Conservation (phyloP, 2,888 invertebrate species). For the Biston stratarius region DNA sequence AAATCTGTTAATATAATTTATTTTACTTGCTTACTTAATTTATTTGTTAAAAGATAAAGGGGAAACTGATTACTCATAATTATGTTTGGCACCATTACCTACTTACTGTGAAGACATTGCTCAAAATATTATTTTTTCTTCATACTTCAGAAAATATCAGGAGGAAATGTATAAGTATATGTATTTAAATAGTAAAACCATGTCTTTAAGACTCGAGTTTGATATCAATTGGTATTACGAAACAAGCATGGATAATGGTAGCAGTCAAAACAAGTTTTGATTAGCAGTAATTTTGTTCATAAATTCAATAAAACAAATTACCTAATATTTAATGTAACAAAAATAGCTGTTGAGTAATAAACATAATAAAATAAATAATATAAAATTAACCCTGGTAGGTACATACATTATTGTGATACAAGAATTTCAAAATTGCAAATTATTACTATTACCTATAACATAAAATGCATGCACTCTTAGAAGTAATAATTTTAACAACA, state of each 20-base stretch:
- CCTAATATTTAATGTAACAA: no score
- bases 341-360: no score
- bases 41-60: constrained; percentile 20
- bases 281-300: background rate
- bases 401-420: no score
- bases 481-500: background rate
- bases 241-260: background rate
- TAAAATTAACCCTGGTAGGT: no score
- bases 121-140: background rate
- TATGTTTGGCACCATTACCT: background rate
- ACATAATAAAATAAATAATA: no score
- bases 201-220: no score
- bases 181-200: no score
- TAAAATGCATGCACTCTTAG: background rate
- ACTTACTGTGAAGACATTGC: constrained; percentile 1
- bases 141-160: background rate
- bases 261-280: no score
- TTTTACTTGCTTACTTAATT: constrained; percentile 6
- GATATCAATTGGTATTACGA: no score
- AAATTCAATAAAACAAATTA: background rate
- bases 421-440: background rate
- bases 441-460: background rate
- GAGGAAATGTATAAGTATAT: no score
- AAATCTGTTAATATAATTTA: constrained; percentile 28
- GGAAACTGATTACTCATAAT: constrained; percentile 27